Conservation (phyloP, 2,888 invertebrate genomes). For the Dryadula phaetusa region DNA sequence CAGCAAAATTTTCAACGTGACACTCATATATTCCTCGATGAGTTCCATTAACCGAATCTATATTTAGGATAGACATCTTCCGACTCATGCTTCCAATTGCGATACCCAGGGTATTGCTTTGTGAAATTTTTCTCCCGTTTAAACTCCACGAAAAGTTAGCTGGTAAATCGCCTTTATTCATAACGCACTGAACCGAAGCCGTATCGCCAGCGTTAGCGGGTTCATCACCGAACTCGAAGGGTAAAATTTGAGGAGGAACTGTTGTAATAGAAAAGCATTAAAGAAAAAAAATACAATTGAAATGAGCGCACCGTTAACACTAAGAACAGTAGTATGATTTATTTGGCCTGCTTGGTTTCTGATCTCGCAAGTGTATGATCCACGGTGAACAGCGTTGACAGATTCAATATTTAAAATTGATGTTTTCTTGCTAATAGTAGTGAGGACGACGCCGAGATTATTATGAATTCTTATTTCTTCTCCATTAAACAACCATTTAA, state of each 20-base stretch:
- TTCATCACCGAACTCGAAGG: conserved; percentile 87
- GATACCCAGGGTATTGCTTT: conserved; percentile 83
- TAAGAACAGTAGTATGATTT: conserved; percentile 84
- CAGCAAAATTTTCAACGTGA: conserved; percentile 88
- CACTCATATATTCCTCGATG: conserved; percentile 91
- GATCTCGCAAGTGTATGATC: conserved; percentile 87
- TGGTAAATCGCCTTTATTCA: conserved; percentile 91
- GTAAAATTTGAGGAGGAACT: conserved; percentile 88
- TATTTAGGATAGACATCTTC: conserved; percentile 87
- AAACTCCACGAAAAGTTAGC: conserved; percentile 89
- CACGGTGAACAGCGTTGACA: conserved; percentile 85
- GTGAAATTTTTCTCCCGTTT: conserved; percentile 80
- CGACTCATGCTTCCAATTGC: conserved; percentile 86
- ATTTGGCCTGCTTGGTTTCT: conserved; percentile 86
- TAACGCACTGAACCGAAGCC: conserved; percentile 88
- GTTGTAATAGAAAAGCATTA: conserved; percentile 60
- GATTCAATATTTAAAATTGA: conserved; percentile 87
- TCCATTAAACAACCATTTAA: conserved; percentile 88
- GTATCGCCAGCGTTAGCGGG: conserved; percentile 90
- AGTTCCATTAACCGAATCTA: conserved; percentile 87
- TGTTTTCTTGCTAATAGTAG: conserved; percentile 86
- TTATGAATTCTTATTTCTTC: conserved; percentile 78
- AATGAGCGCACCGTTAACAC: conserved; percentile 84
- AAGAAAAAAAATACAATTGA: conserved; percentile 49
- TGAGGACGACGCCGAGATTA: conserved; percentile 83